These are phyloP conservation scores for Gasterosteus nipponicus DNA, from an alignment of 2,113 vertebrate species.

Conservation along the genomic window DNA sequence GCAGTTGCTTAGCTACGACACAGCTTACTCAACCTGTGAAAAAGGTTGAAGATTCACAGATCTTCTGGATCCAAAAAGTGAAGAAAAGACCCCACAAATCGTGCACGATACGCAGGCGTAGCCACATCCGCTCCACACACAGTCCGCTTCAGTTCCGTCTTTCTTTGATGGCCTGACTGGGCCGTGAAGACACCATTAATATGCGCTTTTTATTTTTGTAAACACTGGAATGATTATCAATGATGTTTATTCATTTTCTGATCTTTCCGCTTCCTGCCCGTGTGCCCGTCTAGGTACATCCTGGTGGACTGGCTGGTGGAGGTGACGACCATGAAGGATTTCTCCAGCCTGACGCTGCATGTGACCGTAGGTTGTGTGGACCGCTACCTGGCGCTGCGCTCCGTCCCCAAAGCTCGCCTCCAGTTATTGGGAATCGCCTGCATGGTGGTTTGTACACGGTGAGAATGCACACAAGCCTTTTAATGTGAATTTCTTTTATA, in stretches of 20 bases:
- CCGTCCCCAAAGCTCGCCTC: slow-evolving; percentile 88
- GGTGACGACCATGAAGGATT: slow-evolving; percentile 98
- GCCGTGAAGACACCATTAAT: no score
- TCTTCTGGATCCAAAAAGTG: neutral
- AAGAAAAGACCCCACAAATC: neutral
- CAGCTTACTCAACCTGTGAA: neutral
- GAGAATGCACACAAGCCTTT: slow-evolving; percentile 34
- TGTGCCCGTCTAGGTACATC: slow-evolving; percentile 86
- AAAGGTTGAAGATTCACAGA: neutral
- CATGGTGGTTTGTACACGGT: slow-evolving; percentile 99
- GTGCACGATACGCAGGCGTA: neutral
- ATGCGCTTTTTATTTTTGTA: neutral
- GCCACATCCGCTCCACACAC: neutral
- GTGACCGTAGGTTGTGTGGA: slow-evolving; percentile 94
- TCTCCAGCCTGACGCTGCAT: slow-evolving; percentile 93
- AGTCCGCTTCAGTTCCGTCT: neutral
- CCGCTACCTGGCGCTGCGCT: slow-evolving; percentile 87
- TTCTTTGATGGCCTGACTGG: no score
- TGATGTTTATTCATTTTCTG: neutral
- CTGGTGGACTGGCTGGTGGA: slow-evolving; percentile 97
- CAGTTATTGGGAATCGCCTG: slow-evolving; percentile 97
- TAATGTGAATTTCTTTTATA: neutral
- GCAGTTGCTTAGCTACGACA: neutral
- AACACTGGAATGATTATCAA: neutral
- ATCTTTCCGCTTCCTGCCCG: neutral